A percentile compares a stretch with the other conserved stretches of the same genome.
Evolutionary conservation across 2,888 invertebrate genomes (phyloP).

Genomic region (Amphipyra tragopoginis): DNA sequence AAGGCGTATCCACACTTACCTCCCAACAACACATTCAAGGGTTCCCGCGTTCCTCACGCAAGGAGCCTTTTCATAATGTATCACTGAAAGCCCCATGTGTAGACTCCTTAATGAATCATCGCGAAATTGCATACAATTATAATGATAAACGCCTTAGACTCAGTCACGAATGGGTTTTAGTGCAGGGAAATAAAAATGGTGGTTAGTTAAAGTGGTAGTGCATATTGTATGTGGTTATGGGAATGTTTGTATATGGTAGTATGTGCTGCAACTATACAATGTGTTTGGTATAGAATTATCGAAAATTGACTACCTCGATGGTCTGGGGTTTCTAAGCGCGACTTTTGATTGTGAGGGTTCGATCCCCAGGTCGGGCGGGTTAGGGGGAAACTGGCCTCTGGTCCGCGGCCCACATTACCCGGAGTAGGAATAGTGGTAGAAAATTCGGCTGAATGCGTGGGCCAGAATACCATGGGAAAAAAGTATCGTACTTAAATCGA

Average conservation of each 20-base stretch:
- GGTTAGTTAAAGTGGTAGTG: constrained; percentile 5
- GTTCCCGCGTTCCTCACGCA: constrained; percentile 83
- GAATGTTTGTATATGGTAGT: not conserved
- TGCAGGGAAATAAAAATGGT: constrained; percentile 21
- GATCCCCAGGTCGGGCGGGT: no score
- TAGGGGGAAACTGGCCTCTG: no score
- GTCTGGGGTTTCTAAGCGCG: no score
- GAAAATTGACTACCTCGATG: no score
- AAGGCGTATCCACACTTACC: constrained; percentile 62
- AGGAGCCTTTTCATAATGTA: constrained; percentile 81
- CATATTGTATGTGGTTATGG: constrained; percentile 6
- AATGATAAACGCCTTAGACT: constrained; percentile 60
- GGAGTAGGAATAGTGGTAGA: no score
- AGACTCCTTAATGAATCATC: constrained; percentile 81
- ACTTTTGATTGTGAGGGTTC: no score
- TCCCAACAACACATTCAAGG: constrained; percentile 64
- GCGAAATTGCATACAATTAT: constrained; percentile 77
- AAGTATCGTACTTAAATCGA: no score
- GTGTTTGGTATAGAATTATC: no score
- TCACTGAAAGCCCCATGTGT: constrained; percentile 83
- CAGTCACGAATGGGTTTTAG: constrained; percentile 58
- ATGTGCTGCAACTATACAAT: not conserved
- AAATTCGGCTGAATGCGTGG: no score
- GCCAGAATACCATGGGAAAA: no score
- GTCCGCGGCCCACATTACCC: no score